Base-by-base conservation (phyloP, 2,888 invertebrate species). In the Dryobotodes eremita region DNA sequence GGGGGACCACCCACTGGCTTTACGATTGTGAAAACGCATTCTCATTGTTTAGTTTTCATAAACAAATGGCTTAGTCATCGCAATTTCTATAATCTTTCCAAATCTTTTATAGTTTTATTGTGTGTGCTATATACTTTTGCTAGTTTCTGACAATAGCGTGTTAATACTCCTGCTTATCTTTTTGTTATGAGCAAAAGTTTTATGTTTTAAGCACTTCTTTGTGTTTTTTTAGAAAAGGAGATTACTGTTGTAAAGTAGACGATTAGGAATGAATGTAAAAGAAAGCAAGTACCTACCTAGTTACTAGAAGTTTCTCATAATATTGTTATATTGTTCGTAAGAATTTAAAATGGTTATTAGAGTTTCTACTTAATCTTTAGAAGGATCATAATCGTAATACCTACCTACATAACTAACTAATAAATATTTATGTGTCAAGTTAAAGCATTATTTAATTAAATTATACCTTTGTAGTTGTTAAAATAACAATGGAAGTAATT, bases 11-110 rank as follows among this genome's bases (percentile, higher is more conserved):
- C 93, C 89, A 88, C 82, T 84, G 88, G 75, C 80, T 84, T 89
- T 89, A 91, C 79, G 86, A 87, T 85, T 89, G 86, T 83, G 85
- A 90, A 92, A 94, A 92, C 83, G 90, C 90, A 86, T 84, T 87
- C 90, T 93, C 92, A 93, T 94, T 94, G 94, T 94, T 94, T 93
- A 88, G 89, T 85, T 88, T 86, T 85, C 79, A 89, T 86, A 89
- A 92, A 92, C 86, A 91, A 91, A 91, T 80, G 80, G 74, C 82
- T 90, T 83, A 89, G 91, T 93, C 94, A 93, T 93, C 88, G 91
- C 91, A 91, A 93, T 93, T 92, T 92, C 82, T 89, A 87, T 92
- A 91, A 93, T 92, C 90, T 88, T 87, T 80, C 65, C 48, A 86
- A 86, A 86, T 81, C 89, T 87, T 81, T 86, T 89, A 82, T 88